These are phyloP conservation scores for Numida meleagris DNA, from an alignment of 2,113 vertebrate species.

Conservation along the genomic window DNA sequence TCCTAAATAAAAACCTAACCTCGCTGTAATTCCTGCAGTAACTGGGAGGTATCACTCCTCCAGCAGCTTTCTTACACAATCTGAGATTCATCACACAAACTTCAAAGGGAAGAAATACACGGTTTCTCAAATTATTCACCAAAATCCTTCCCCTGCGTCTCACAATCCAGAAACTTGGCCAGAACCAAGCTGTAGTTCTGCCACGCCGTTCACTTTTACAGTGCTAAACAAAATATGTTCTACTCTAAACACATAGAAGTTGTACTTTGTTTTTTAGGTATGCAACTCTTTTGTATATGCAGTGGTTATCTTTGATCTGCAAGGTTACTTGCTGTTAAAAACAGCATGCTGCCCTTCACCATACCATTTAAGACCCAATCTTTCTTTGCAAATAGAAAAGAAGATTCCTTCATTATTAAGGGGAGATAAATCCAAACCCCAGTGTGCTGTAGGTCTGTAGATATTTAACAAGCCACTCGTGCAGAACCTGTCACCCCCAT, in stretches of 20 bases:
- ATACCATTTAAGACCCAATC: accelerated
- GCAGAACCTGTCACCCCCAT: neutral
- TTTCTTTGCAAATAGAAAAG: neutral
- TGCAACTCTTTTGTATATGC: accelerated
- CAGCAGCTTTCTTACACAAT: neutral
- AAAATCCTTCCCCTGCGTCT: neutral
- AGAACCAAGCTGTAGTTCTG: neutral
- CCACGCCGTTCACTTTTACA: neutral
- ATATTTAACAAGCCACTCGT: neutral
- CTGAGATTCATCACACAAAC: neutral
- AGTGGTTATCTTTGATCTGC: neutral
- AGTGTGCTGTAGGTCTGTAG: accelerated
- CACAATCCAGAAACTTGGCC: neutral
- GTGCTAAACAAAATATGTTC: accelerated
- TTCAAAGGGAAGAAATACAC: neutral
- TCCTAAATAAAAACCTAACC: neutral
- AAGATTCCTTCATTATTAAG: neutral
- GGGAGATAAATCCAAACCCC: neutral
- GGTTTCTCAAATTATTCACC: neutral
- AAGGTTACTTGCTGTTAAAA: neutral
- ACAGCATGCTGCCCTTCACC: neutral
- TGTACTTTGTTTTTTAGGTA: neutral
- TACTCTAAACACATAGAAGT: too few species aligned
- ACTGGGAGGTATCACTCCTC: neutral
- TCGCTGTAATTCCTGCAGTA: neutral